These are phyloP conservation scores for Melanotaenia nigrans DNA, from an alignment of 2,797 vertebrate genomes.

Conservation along the genomic window DNA sequence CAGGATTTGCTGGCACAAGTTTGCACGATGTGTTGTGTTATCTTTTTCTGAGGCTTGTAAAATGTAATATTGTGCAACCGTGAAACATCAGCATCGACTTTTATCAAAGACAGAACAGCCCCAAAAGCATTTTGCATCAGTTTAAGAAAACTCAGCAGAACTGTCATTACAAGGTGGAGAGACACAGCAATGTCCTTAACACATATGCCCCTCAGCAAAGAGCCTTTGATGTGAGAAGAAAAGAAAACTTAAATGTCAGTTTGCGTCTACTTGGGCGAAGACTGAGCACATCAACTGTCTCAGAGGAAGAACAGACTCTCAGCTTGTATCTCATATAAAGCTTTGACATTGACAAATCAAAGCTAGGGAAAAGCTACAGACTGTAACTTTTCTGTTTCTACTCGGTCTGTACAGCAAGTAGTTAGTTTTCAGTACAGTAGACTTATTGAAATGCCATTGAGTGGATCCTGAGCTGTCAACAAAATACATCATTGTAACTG, in stretches of 20 bases:
- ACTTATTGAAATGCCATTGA: conserved; percentile 37
- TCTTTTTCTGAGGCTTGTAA: conserved; percentile 53
- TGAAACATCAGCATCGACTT: conserved; percentile 53
- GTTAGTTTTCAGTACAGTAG: conserved; percentile 50
- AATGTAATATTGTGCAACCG: conserved; percentile 49
- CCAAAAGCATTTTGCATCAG: conserved; percentile 50
- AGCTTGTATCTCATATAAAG: conserved; percentile 33
- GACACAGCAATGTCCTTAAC: conserved; percentile 47
- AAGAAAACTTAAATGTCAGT: conserved; percentile 46
- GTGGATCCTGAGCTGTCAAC: conserved; percentile 51
- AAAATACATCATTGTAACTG: conserved; percentile 33
- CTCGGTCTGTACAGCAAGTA: conserved; percentile 24
- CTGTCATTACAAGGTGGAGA: conserved; percentile 55
- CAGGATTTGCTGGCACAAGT: conserved; percentile 46
- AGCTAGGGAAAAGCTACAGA: conserved; percentile 44
- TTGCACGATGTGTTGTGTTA: conserved; percentile 40
- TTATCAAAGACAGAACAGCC: conserved; percentile 56
- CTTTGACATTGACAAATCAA: conserved; percentile 67
- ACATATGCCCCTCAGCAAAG: conserved; percentile 49
- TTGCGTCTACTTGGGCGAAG: conserved; percentile 41
- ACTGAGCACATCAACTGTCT: conserved; percentile 54
- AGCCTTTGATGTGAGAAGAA: conserved; percentile 46
- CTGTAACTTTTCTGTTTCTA: conserved; percentile 38
- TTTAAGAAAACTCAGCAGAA: conserved; percentile 65
- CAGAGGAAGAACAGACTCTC: conserved; percentile 29